Conservation (phyloP, 2,113 vertebrate genomes). For the Forbesichthys papilliferus region DNA sequence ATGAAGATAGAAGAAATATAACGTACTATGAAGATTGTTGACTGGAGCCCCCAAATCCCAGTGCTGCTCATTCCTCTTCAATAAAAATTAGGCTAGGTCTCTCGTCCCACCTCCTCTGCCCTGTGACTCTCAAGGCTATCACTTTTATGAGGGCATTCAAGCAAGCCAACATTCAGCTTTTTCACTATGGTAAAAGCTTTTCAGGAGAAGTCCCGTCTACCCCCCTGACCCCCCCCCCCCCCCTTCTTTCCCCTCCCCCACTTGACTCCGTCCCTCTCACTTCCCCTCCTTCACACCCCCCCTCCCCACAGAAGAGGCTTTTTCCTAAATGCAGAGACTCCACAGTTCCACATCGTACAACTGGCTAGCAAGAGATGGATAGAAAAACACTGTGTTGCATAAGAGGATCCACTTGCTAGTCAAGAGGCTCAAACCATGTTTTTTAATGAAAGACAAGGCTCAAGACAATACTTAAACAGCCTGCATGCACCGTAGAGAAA, state of each 20-base stretch:
- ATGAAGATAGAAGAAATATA: constrained; percentile 16
- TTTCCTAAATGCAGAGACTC: constrained; percentile 30
- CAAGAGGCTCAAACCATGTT: background rate
- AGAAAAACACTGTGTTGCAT: constrained; percentile 17
- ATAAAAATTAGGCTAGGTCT: constrained; percentile 12
- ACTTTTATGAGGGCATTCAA: constrained; percentile 39
- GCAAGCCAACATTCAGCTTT: constrained; percentile 41
- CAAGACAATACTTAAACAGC: background rate
- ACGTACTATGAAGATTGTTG: constrained; percentile 6
- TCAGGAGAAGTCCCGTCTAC: constrained; percentile 58
- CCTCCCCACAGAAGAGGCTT: constrained; percentile 56
- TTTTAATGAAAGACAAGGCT: constrained; percentile 12
- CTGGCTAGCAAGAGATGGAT: constrained; percentile 18
- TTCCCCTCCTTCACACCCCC: constrained; percentile 25
- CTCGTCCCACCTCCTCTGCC: constrained; percentile 2
- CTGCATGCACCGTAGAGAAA: background rate
- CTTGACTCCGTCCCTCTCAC: background rate
- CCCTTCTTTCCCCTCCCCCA: constrained; percentile 55
- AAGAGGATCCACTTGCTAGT: background rate
- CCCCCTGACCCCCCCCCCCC: constrained; percentile 54
- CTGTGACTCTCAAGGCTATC: constrained; percentile 30
- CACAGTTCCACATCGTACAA: constrained; percentile 28
- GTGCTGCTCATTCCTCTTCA: background rate
- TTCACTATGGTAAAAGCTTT: constrained; percentile 44
- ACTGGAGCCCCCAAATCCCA: constrained; percentile 6